A percentile compares a stretch with the other conserved stretches of the same genome.
Conservation (phyloP, 2,888 invertebrate species). For the Amiota communis region DNA sequence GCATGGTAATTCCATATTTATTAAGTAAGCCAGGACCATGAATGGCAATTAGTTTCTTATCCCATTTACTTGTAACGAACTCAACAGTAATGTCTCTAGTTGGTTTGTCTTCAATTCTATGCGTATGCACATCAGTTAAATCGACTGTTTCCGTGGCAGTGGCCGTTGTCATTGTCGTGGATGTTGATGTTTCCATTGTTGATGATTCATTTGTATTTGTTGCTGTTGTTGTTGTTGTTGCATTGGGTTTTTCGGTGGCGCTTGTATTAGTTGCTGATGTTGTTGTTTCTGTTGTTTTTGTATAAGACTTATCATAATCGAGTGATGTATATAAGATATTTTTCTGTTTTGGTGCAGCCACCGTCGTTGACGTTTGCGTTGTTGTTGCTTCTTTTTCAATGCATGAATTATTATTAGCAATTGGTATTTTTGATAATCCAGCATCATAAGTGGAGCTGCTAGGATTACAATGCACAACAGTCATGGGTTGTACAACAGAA, state of each 20-base stretch:
- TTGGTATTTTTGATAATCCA: neutral
- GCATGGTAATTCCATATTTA: conserved; percentile 49
- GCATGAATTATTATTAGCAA: neutral
- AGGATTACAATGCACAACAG: neutral
- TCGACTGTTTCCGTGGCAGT: neutral
- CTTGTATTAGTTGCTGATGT: neutral
- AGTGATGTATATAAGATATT: neutral
- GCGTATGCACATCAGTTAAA: too few species aligned
- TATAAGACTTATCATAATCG: too few species aligned
- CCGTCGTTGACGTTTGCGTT: neutral
- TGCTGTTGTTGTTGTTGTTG: conserved; percentile 8
- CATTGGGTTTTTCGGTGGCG: too few species aligned
- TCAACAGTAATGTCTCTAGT: conserved; percentile 48
- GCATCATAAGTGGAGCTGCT: neutral
- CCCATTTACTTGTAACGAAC: conserved; percentile 37
- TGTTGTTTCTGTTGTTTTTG: neutral
- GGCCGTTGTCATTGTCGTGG: neutral
- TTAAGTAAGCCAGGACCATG: conserved; percentile 42
- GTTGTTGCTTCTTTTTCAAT: neutral
- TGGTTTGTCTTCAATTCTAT: too few species aligned
- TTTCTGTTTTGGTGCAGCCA: neutral
- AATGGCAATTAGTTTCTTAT: conserved; percentile 38
- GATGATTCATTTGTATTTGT: neutral
- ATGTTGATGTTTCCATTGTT: neutral
- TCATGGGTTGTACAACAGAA: neutral